These are phyloP conservation scores for Bombus sylvicola DNA, from an alignment of 1,140 invertebrate genomes.

Conservation along the genomic window DNA sequence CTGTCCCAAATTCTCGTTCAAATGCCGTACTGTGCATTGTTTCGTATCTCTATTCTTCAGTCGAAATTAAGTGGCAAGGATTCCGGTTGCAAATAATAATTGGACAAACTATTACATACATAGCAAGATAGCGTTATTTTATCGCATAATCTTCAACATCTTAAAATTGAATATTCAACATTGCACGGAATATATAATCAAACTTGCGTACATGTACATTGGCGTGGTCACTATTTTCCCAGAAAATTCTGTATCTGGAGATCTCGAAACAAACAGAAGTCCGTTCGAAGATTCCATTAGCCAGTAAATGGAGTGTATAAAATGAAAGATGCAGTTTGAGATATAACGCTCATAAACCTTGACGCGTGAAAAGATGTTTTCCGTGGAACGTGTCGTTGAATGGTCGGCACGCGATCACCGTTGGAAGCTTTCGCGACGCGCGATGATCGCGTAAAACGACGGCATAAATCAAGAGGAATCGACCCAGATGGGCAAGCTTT, in stretches of 20 bases:
- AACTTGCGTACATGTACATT: no score
- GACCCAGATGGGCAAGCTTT: constrained; percentile 18
- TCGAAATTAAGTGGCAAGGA: not conserved
- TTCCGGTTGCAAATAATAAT: no score
- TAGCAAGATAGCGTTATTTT: no score
- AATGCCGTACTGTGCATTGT: not conserved
- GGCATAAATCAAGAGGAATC: constrained; percentile 11
- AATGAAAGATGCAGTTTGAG: not conserved
- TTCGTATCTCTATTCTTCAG: not conserved
- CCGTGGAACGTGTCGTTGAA: not conserved
- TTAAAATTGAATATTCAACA: no score
- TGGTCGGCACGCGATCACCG: not conserved
- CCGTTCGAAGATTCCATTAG: not conserved
- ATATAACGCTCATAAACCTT: not conserved
- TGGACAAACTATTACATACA: no score
- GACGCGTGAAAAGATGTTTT: not conserved
- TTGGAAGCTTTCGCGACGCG: not conserved
- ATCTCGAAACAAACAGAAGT: not conserved
- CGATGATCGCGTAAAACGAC: constrained; percentile 18
- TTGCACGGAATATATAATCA: no score
- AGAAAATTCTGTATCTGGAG: no score
- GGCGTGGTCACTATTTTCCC: no score
- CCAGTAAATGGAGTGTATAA: not conserved
- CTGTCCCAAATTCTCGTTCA: no score
- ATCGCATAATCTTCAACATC: no score